A percentile compares a stretch with the other conserved stretches of the same genome.
Conservation (phyloP, 92 coral and sea anemone species). For the Chrysogorgia sp. region DNA sequence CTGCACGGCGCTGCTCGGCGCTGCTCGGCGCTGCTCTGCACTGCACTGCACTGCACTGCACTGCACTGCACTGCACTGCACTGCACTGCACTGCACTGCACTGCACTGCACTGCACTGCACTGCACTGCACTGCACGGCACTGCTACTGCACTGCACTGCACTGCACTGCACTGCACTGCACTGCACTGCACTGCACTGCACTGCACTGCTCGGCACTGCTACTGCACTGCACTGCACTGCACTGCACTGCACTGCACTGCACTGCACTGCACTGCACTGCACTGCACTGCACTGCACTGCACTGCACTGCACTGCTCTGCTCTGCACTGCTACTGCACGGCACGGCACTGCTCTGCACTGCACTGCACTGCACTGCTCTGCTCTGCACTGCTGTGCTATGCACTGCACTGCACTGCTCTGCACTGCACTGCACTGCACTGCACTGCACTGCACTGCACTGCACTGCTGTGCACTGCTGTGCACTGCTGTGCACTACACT, state of each 20-base stretch:
- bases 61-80: not conserved
- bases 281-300: slow-evolving; percentile 2
- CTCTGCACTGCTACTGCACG: too few relatives aligned
- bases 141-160: not conserved
- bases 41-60: not conserved
- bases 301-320: too few relatives aligned
- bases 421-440: slow-evolving; percentile 6
- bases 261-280: slow-evolving; percentile 6
- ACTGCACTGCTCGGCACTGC: not conserved
- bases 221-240: slow-evolving; percentile 2
- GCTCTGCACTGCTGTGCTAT: too few relatives aligned
- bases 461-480: not conserved
- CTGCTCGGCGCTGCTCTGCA: not conserved
- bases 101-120: slow-evolving; percentile 6
- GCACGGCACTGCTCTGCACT: not conserved
- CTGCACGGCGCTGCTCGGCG: not conserved
- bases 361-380: slow-evolving; percentile 6
- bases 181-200: not conserved
- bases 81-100: not conserved
- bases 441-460: slow-evolving; percentile 6
- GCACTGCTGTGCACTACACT: too few relatives aligned
- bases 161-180: not conserved
- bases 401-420: not conserved
- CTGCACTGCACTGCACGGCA: not conserved
- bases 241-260: slow-evolving; percentile 6